Conservation (phyloP, 1,140 invertebrate species). For the Melitaea cinxia region DNA sequence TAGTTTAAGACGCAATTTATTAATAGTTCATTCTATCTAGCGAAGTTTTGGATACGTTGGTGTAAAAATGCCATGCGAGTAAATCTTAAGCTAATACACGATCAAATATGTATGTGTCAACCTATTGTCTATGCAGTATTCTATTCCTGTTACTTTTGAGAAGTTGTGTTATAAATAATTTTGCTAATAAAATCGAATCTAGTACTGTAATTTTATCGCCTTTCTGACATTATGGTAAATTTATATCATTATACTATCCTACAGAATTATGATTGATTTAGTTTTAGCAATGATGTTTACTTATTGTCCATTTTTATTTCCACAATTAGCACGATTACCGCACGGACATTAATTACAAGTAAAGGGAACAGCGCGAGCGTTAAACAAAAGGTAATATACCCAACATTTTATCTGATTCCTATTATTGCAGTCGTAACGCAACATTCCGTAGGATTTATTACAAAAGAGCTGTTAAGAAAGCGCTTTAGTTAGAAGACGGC, state of each 20-base stretch:
- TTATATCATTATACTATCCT: not conserved
- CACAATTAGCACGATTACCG: constrained; percentile 38
- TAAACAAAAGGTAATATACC: constrained; percentile 70
- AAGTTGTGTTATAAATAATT: constrained; percentile 13
- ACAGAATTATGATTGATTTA: not conserved
- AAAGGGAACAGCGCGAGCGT: constrained; percentile 49
- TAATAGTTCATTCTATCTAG: constrained; percentile 31
- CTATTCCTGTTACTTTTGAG: constrained; percentile 30
- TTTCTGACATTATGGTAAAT: no score
- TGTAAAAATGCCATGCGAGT: constrained; percentile 40
- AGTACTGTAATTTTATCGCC: no score
- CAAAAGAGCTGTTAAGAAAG: constrained; percentile 71
- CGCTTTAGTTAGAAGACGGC: constrained; percentile 50
- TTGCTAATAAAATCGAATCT: no score
- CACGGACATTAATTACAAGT: constrained; percentile 62
- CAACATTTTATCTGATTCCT: constrained; percentile 71
- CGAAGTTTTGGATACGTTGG: constrained; percentile 44
- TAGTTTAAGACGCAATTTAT: constrained; percentile 49
- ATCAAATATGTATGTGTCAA: no score
- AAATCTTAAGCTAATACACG: constrained; percentile 39
- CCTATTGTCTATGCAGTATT: constrained; percentile 28
- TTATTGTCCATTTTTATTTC: constrained; percentile 17
- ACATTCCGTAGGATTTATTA: constrained; percentile 73
- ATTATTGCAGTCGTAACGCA: constrained; percentile 73
- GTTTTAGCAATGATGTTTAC: constrained; percentile 4